Conservation (phyloP, 1,140 invertebrate species). For the Drosophila kikkawai region DNA sequence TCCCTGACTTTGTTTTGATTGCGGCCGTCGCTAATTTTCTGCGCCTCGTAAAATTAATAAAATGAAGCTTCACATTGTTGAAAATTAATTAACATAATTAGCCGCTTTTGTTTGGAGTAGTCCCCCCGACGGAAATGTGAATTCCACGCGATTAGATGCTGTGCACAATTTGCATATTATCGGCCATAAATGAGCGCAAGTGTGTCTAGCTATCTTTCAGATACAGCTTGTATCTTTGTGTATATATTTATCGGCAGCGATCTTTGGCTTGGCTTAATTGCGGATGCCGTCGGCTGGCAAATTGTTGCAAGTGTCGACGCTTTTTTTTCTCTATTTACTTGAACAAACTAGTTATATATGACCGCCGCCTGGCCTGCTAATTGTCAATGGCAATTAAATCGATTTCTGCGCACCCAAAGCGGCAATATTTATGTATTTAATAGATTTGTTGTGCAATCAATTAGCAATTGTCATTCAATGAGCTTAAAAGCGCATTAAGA, state of each 20-base stretch:
- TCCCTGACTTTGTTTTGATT: constrained; percentile 30
- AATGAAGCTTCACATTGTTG: constrained; percentile 65
- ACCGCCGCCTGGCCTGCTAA: constrained; percentile 37
- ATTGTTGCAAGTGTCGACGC: constrained; percentile 35
- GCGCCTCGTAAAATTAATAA: constrained; percentile 80
- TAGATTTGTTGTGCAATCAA: constrained; percentile 60
- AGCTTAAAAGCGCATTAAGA: not conserved
- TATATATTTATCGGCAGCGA: constrained; percentile 10
- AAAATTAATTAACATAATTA: constrained; percentile 78
- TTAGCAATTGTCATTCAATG: constrained; percentile 38
- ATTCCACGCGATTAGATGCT: constrained; percentile 39
- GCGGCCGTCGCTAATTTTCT: constrained; percentile 71
- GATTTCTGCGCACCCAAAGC: constrained; percentile 34
- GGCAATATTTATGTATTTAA: constrained; percentile 51
- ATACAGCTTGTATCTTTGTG: constrained; percentile 9
- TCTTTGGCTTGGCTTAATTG: constrained; percentile 58
- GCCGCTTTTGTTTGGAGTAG: constrained; percentile 53
- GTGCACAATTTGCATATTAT: constrained; percentile 50
- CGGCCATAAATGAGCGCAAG: constrained; percentile 41
- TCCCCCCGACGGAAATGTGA: constrained; percentile 24
- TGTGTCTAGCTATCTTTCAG: constrained; percentile 1
- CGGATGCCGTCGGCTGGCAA: constrained; percentile 61
- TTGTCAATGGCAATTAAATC: constrained; percentile 61
- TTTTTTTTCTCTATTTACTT: constrained; percentile 5
- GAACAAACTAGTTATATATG: constrained; percentile 44